These are phyloP conservation scores for Rhizomys pruinosus DNA, from an alignment of 2,113 vertebrate genomes.

Conservation along the genomic window DNA sequence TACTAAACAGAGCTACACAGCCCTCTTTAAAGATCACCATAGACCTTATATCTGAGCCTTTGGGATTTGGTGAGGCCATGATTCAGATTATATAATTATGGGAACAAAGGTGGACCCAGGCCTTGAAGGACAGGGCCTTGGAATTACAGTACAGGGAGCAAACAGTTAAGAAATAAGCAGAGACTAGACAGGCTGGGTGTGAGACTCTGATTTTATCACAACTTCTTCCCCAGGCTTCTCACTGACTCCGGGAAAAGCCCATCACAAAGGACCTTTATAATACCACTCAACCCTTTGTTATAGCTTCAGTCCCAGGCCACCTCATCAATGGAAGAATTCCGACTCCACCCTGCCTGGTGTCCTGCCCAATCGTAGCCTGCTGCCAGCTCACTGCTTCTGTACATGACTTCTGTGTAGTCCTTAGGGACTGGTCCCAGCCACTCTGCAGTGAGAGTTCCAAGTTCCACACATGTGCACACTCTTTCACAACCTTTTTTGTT, in stretches of 20 bases:
- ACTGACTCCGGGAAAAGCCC: neutral
- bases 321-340: neutral
- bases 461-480: neutral
- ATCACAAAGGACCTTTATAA: neutral
- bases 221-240: neutral
- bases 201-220: neutral
- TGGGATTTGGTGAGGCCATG: neutral
- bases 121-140: neutral
- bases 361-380: too few relatives aligned
- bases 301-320: neutral
- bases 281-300: neutral
- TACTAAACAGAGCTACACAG: neutral
- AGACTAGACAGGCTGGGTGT: neutral
- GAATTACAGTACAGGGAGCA: neutral
- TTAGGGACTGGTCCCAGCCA: neutral
- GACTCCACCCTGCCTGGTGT: neutral
- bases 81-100: neutral
- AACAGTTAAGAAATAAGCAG: neutral
- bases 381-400: neutral
- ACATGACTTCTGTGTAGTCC: rapidly evolving
- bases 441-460: neutral
- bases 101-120: neutral
- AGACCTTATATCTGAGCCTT: neutral
- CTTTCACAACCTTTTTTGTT: neutral
- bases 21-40: neutral